Percentiles rank a stretch among this genome's conserved stretches.
Evolutionary conservation across 1,140 invertebrate genomes (phyloP).

Genomic region (Zaprionus tsacasi): DNA sequence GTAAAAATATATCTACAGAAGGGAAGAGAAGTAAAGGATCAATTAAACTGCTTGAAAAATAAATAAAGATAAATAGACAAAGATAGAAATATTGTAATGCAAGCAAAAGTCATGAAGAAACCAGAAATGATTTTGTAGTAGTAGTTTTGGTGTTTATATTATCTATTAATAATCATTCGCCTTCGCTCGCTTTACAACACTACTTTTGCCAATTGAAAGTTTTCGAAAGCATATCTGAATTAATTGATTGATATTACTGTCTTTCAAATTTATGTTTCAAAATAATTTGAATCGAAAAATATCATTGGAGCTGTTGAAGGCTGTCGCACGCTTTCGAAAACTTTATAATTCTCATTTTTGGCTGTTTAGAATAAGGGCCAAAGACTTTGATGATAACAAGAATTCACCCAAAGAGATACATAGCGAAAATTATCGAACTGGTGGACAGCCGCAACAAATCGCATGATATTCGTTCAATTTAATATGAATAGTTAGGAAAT

Average conservation of each 20-base stretch:
- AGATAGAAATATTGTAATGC: background rate
- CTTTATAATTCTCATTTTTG: constrained; percentile 84
- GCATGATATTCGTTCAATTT: constrained; percentile 59
- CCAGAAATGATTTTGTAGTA: background rate
- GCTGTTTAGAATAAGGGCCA: background rate
- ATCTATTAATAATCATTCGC: background rate
- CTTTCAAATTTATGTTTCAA: constrained; percentile 24
- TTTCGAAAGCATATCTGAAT: constrained; percentile 85
- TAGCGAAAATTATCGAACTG: constrained; percentile 59
- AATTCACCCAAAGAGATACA: constrained; percentile 30
- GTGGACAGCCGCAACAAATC: constrained; percentile 87
- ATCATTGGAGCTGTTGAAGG: constrained; percentile 81
- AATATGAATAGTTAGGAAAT: constrained; percentile 26
- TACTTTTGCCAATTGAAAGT: constrained; percentile 84
- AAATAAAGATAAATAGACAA: background rate
- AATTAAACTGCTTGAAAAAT: background rate
- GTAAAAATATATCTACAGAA: constrained; percentile 95
- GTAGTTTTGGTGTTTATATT: too few species aligned
- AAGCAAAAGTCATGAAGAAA: background rate
- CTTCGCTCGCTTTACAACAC: constrained; percentile 5
- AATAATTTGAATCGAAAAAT: constrained; percentile 49
- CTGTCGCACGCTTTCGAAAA: constrained; percentile 89
- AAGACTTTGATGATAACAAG: constrained; percentile 38
- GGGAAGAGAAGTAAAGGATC: constrained; percentile 6
- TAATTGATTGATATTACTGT: background rate